Percentiles rank a stretch among this genome's conserved stretches.
Conservation (phyloP, 2,797 vertebrate species). For the Oreochromis mossambicus region DNA sequence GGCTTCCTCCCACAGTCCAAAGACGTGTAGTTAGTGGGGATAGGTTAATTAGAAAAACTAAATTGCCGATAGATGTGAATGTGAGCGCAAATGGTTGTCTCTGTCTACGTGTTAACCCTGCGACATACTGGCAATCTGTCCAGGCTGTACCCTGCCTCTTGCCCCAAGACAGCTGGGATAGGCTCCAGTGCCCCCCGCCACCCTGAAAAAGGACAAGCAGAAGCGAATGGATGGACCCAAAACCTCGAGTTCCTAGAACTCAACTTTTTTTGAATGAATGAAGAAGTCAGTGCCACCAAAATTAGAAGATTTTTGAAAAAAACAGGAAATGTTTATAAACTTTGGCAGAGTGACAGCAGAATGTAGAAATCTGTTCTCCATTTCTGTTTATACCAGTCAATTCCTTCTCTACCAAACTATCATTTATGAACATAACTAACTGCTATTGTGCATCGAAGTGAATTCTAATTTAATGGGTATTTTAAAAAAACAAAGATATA, state of each 20-base stretch:
- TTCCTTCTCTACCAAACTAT: not conserved
- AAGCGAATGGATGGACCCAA: not conserved
- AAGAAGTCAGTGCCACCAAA: not conserved
- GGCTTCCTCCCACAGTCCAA: not conserved
- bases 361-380: not conserved
- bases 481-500: not conserved
- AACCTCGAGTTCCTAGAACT: fast-evolving
- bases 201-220: fast-evolving
- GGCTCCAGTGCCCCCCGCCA: not conserved
- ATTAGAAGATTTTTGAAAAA: not conserved
- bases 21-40: not conserved
- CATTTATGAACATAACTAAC: not conserved
- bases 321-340: not conserved
- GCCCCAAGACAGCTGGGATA: not conserved
- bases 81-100: not conserved
- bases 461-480: not conserved
- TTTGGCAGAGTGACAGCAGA: not conserved
- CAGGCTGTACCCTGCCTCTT: not conserved
- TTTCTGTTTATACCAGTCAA: not conserved
- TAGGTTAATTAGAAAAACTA: not conserved
- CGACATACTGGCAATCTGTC: not conserved
- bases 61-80: not conserved
- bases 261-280: not conserved
- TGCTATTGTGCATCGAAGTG: not conserved
- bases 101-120: not conserved